Percentiles rank a stretch among this genome's conserved stretches.
Conservation (phyloP, 2,113 vertebrate genomes). For the Cichladusa arquata region DNA sequence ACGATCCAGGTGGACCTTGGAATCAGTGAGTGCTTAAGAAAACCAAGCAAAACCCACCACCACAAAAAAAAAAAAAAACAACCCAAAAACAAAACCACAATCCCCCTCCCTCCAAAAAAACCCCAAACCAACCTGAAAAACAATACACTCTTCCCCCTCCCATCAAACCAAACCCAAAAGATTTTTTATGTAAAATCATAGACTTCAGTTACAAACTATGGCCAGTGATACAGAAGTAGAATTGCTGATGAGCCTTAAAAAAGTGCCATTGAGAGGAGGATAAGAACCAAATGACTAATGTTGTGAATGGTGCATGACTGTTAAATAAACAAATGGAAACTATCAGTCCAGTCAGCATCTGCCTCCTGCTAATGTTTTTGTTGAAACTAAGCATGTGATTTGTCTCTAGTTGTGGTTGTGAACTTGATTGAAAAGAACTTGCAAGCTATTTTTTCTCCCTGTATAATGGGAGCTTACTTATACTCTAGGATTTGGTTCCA, state of each 20-base stretch:
- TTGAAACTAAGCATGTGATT: constrained; percentile 27
- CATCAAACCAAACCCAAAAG: not conserved
- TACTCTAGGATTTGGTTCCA: not conserved
- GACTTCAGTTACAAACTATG: not conserved
- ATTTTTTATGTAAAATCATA: not conserved
- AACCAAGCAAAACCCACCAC: not conserved
- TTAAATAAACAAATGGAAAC: constrained; percentile 46
- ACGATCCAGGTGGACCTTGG: not conserved
- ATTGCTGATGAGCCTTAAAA: not conserved
- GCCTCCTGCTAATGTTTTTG: constrained; percentile 26
- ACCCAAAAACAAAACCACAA: not conserved
- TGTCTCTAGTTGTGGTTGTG: not conserved
- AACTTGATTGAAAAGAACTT: not conserved
- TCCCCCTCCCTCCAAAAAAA: no score
- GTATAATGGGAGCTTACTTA: not conserved
- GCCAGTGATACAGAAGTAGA: not conserved
- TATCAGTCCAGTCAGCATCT: constrained; percentile 52
- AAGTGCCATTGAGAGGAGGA: not conserved
- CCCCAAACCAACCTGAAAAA: not conserved
- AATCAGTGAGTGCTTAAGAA: not conserved
- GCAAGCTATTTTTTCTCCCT: not conserved
- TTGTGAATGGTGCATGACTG: constrained; percentile 25
- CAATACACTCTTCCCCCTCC: not conserved
- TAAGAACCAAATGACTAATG: not conserved
- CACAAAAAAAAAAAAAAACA: not conserved